A percentile compares a stretch with the other conserved stretches of the same genome.
These are phyloP conservation scores for Apodemus agrarius DNA, from an alignment of 2,797 vertebrate species.

Conservation along the genomic window DNA sequence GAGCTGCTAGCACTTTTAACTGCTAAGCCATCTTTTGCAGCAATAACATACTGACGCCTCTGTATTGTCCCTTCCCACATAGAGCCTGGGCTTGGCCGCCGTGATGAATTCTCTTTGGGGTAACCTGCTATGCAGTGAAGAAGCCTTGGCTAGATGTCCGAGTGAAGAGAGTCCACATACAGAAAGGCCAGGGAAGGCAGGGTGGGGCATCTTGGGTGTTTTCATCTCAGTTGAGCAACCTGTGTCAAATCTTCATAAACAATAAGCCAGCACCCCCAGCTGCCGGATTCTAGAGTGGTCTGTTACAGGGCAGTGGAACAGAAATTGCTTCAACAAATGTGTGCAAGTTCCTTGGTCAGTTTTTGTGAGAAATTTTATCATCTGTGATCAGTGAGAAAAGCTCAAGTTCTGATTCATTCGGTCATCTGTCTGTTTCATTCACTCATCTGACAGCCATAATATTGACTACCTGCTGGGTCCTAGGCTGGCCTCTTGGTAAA, in stretches of 20 bases:
- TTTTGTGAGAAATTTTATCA: background rate
- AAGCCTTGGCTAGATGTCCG: background rate
- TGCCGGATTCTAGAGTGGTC: background rate
- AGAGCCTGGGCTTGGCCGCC: background rate
- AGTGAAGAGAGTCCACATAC: background rate
- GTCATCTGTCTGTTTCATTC: background rate
- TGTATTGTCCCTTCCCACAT: background rate
- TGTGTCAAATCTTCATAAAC: background rate
- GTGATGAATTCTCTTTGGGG: background rate
- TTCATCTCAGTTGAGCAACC: background rate
- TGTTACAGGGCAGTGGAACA: background rate
- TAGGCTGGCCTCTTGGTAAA: background rate
- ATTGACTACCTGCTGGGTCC: too few relatives aligned
- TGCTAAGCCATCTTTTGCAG: background rate
- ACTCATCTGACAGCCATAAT: background rate
- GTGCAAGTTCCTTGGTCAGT: background rate
- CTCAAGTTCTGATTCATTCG: background rate
- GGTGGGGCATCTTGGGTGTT: fast-evolving
- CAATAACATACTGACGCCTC: background rate
- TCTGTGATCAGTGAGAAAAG: conserved; percentile 2
- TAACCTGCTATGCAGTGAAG: background rate
- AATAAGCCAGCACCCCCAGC: background rate
- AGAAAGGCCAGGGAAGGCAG: background rate
- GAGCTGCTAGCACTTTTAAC: background rate
- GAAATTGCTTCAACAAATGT: background rate